Evolutionary conservation across 2,113 vertebrate genomes (phyloP).

Genomic region (Electrona antarctica): DNA sequence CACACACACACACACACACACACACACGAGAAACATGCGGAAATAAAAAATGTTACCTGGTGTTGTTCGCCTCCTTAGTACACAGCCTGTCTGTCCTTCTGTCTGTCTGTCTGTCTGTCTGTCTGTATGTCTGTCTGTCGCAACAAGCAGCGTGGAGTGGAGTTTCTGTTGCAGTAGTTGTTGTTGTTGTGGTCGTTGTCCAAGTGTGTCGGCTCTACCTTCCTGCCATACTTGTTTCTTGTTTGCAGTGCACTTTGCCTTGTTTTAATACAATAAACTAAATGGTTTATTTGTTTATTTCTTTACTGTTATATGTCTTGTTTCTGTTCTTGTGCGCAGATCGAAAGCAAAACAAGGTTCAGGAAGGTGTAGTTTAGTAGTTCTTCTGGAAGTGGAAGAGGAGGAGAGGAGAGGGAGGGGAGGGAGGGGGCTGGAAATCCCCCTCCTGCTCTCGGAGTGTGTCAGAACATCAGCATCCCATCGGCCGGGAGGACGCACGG

Average conservation of each 20-base stretch:
- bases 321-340: constrained; percentile 84
- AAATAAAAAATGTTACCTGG: background rate
- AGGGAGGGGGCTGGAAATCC: constrained; percentile 86
- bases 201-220: background rate
- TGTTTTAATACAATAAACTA: constrained; percentile 11
- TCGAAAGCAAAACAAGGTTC: constrained; percentile 96
- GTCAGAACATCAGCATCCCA: too few relatives aligned
- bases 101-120: too few relatives aligned
- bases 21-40: background rate
- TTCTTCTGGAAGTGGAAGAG: too few relatives aligned
- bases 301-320: constrained; percentile 71
- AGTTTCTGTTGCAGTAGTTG: too few relatives aligned
- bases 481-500: too few relatives aligned
- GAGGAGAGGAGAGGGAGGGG: constrained; percentile 70
- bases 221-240: background rate
- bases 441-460: constrained; percentile 63
- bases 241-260: background rate
- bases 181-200: too few relatives aligned
- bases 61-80: background rate
- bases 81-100: too few relatives aligned
- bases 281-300: constrained; percentile 10
- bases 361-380: too few relatives aligned
- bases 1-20: too few relatives aligned
- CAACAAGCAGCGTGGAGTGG: too few relatives aligned
- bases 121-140: too few relatives aligned